Percentiles rank a stretch among this genome's conserved stretches.
These are phyloP conservation scores for Cryptomyrus ogoouensis DNA, from an alignment of 2,113 vertebrate species.

Conservation along the genomic window DNA sequence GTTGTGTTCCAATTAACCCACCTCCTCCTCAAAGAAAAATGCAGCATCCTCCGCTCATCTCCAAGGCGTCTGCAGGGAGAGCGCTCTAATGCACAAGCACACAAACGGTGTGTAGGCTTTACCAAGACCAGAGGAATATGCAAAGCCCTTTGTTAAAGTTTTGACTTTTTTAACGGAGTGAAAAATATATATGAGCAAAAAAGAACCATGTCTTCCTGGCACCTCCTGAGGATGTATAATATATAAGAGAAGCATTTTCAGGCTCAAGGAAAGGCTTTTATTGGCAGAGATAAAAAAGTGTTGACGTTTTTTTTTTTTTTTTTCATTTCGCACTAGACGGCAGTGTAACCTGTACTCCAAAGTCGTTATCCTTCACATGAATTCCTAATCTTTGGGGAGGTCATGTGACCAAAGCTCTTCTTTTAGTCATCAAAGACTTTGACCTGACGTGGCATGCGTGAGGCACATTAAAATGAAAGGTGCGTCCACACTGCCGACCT, in stretches of 20 bases:
- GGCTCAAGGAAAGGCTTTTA: not conserved
- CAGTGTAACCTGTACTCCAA: not conserved
- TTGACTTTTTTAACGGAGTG: not conserved
- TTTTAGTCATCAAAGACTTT: not conserved
- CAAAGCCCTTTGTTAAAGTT: slow-evolving; percentile 6
- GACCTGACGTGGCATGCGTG: not conserved
- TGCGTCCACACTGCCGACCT: not conserved
- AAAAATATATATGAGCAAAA: not conserved
- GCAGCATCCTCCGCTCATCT: not conserved
- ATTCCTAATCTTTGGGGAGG: not conserved
- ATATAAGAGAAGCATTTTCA: slow-evolving; percentile 1
- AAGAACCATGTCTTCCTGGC: not conserved
- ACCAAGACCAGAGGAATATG: not conserved
- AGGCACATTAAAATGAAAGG: not conserved
- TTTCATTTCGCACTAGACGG: not conserved
- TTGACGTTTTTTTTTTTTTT: not conserved
- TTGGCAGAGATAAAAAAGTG: not conserved
- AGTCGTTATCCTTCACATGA: not conserved
- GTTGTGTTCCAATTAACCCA: not conserved
- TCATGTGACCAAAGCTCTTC: not conserved
- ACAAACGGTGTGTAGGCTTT: not conserved
- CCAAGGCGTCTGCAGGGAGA: not conserved
- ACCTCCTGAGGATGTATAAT: not conserved
- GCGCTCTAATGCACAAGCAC: not conserved
- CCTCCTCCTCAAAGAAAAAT: slow-evolving; percentile 2